Evolutionary conservation across 2,797 vertebrate species (phyloP).

Genomic region (Gymnothorax javanicus): DNA sequence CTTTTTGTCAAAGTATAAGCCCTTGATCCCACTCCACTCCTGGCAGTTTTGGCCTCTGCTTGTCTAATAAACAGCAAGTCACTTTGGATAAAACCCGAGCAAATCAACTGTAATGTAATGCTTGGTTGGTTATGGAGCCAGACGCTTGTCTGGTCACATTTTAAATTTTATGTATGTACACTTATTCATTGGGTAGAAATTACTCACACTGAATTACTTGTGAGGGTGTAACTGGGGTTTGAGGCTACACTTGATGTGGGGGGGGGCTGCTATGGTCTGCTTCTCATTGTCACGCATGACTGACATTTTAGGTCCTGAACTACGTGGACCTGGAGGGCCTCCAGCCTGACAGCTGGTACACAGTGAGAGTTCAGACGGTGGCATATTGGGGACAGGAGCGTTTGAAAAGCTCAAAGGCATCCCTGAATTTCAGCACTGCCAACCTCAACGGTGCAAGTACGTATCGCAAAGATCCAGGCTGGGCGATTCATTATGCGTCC

Average conservation of each 20-base stretch:
- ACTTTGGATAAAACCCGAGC: too few species aligned
- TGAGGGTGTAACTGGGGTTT: not conserved
- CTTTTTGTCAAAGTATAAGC: slow-evolving; percentile 20
- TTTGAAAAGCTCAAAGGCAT: slow-evolving; percentile 87
- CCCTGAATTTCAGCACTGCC: slow-evolving; percentile 80
- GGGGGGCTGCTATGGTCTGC: too few species aligned
- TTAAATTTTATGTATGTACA: not conserved
- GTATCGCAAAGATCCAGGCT: slow-evolving; percentile 32
- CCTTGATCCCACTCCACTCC: too few species aligned
- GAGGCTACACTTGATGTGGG: not conserved
- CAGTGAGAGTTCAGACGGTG: slow-evolving; percentile 87
- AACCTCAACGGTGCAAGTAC: slow-evolving; percentile 72
- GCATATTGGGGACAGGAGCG: slow-evolving; percentile 90
- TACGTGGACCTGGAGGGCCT: slow-evolving; percentile 84
- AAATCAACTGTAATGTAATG: too few species aligned
- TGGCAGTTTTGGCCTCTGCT: too few species aligned
- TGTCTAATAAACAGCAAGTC: too few species aligned
- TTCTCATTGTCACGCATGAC: slow-evolving; percentile 30
- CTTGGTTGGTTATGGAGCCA: not conserved
- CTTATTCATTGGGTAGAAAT: not conserved
- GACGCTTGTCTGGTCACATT: not conserved
- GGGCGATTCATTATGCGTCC: not conserved
- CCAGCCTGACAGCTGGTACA: slow-evolving; percentile 81
- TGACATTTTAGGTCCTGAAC: slow-evolving; percentile 75
- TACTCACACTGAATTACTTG: slow-evolving; percentile 10